Evolutionary conservation across 2,113 vertebrate species (phyloP).

Genomic region (Chrysochloris asiatica): DNA sequence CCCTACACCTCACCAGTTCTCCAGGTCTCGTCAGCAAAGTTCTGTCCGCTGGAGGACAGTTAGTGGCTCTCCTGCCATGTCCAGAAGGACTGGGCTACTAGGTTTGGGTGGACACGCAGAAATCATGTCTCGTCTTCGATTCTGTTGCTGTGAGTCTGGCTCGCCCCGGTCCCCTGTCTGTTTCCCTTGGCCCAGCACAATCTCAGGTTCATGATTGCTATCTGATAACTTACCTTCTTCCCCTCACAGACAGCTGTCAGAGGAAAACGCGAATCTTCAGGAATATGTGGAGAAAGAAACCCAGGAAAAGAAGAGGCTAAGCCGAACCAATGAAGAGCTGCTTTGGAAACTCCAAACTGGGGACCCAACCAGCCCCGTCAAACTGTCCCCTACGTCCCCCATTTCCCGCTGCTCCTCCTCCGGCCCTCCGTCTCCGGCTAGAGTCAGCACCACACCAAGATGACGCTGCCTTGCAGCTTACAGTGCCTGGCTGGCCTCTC

Average conservation of each 20-base stretch:
- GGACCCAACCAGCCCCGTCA: slow-evolving; percentile 90
- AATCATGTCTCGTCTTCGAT: not conserved
- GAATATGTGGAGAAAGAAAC: slow-evolving; percentile 95
- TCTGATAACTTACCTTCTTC: not conserved
- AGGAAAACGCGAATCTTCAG: slow-evolving; percentile 96
- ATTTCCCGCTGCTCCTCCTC: slow-evolving; percentile 87
- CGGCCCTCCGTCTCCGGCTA: slow-evolving; percentile 86
- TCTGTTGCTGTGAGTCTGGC: not conserved
- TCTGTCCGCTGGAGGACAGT: not conserved
- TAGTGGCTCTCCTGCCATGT: rapidly evolving
- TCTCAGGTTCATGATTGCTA: not conserved
- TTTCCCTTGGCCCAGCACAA: rapidly evolving
- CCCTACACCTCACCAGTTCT: too few species aligned
- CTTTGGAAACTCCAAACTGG: slow-evolving; percentile 97
- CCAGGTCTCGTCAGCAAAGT: not conserved
- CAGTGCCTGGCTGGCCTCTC: not conserved
- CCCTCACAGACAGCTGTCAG: slow-evolving; percentile 92
- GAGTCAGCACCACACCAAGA: slow-evolving; percentile 87
- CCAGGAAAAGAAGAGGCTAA: slow-evolving; percentile 97
- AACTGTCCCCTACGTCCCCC: slow-evolving; percentile 89
- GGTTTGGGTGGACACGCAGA: not conserved
- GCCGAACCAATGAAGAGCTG: slow-evolving; percentile 96
- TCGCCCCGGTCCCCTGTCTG: rapidly evolving
- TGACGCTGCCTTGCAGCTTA: slow-evolving; percentile 78
- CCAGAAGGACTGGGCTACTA: not conserved